A percentile compares a stretch with the other conserved stretches of the same genome.
Conservation (phyloP, 2,797 vertebrate genomes). For the Myotis pilosus region DNA sequence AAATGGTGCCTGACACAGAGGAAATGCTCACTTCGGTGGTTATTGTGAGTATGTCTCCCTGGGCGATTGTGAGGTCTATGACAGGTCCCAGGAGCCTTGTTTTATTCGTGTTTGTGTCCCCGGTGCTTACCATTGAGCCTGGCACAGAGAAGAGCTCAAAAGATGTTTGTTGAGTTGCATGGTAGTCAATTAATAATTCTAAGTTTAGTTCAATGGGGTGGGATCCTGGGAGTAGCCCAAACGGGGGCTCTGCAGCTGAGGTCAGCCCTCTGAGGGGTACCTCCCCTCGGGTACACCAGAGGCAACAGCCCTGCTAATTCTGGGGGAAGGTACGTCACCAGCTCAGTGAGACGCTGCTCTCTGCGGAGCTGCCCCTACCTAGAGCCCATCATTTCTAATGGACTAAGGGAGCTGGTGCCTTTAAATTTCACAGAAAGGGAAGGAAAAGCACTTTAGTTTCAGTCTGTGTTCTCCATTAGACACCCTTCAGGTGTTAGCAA, state of each 20-base stretch:
- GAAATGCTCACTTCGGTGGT: not conserved
- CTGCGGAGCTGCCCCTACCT: not conserved
- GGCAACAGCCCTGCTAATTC: not conserved
- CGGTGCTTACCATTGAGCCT: not conserved
- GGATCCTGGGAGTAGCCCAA: not conserved
- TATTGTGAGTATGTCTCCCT: not conserved
- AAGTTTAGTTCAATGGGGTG: not conserved
- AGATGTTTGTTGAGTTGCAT: not conserved
- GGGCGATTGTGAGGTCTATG: not conserved
- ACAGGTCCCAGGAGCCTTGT: not conserved
- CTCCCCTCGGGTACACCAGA: not conserved
- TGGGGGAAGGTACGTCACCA: not conserved
- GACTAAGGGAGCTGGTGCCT: constrained; percentile 60
- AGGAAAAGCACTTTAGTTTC: constrained; percentile 65
- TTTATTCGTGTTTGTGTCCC: not conserved
- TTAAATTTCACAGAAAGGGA: constrained; percentile 72
- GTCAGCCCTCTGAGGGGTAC: not conserved
- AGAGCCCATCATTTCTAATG: constrained; percentile 34
- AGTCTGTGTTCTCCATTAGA: constrained; percentile 80
- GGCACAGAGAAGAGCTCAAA: not conserved
- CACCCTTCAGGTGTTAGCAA: constrained; percentile 83
- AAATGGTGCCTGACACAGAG: not conserved
- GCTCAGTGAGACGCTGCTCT: not conserved
- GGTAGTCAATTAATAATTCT: not conserved
- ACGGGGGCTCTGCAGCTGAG: not conserved